phyloP scores from a whole-genome alignment of 2,113 vertebrate genomes.

The Dromaius novaehollandiae region DNA sequence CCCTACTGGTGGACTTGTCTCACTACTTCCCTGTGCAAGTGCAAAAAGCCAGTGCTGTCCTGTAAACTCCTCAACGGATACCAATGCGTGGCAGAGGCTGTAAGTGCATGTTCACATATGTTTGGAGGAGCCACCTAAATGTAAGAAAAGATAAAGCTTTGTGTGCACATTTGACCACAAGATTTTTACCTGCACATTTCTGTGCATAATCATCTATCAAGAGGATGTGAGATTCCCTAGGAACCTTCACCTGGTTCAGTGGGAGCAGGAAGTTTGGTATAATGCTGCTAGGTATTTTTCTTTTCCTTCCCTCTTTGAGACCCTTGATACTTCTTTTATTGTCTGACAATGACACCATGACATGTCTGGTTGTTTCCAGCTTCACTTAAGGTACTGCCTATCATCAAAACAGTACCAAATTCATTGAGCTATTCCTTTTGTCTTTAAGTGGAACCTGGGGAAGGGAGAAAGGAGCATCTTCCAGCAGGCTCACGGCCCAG shows the following conservation, averaged over 20 bases:
- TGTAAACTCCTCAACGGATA: not conserved
- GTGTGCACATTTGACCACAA: not conserved
- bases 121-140: not conserved
- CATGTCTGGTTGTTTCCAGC: not conserved
- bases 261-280: not conserved
- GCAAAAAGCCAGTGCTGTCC: not conserved
- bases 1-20: not conserved
- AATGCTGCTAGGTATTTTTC: not conserved
- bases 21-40: not conserved
- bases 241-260: not conserved
- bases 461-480: not conserved
- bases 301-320: not conserved
- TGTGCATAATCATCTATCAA: not conserved
- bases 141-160: not conserved
- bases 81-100: rapidly evolving
- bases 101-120: not conserved
- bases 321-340: not conserved
- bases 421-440: not conserved
- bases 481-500: not conserved
- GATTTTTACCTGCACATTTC: not conserved
- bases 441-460: constrained; percentile 2
- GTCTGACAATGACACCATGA: not conserved
- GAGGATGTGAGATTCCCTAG: not conserved
- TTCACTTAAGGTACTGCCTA: not conserved
- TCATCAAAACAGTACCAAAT: not conserved